Percentiles rank a stretch among this genome's conserved stretches.
phyloP scores from a whole-genome alignment of 1,140 invertebrate genomes.

The Aporrectodea caliginosa region DNA sequence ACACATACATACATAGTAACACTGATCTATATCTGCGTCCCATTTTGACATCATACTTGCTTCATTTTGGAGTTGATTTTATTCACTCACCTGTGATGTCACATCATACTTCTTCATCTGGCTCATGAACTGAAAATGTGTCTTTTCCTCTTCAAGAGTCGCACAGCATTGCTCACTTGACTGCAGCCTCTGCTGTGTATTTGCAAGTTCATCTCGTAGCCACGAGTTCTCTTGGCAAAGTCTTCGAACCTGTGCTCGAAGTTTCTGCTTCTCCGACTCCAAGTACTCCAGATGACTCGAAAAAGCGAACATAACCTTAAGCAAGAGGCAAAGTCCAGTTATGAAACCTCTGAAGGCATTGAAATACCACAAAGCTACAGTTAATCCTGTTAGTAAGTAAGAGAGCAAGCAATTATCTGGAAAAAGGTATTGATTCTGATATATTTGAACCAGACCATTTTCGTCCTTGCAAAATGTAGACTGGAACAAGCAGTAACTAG shows the following conservation, averaged over 20 bases:
- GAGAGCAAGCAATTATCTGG: too few relatives aligned
- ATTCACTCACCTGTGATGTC: background rate
- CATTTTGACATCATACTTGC: too few relatives aligned
- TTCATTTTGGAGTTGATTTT: too few relatives aligned
- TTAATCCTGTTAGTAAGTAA: too few relatives aligned
- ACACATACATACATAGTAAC: too few relatives aligned
- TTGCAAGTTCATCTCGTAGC: slow-evolving; percentile 95
- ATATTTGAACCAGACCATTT: too few relatives aligned
- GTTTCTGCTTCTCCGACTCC: slow-evolving; percentile 98
- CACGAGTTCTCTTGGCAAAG: slow-evolving; percentile 90
- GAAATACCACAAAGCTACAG: too few relatives aligned
- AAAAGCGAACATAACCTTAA: slow-evolving; percentile 96
- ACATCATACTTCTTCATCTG: slow-evolving; percentile 93
- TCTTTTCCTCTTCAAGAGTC: slow-evolving; percentile 87
- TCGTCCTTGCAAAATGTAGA: too few relatives aligned
- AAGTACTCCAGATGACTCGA: slow-evolving; percentile 92
- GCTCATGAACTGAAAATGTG: slow-evolving; percentile 96
- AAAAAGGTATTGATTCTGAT: too few relatives aligned
- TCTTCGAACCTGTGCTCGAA: slow-evolving; percentile 90
- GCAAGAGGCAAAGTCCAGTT: too few relatives aligned
- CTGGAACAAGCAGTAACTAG: too few relatives aligned
- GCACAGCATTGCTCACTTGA: slow-evolving; percentile 75
- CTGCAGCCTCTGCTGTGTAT: slow-evolving; percentile 93
- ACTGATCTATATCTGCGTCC: too few relatives aligned
- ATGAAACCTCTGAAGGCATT: slow-evolving; percentile 18